phyloP scores from a whole-genome alignment of 1,140 invertebrate genomes.

The Heliconius melpomene region DNA sequence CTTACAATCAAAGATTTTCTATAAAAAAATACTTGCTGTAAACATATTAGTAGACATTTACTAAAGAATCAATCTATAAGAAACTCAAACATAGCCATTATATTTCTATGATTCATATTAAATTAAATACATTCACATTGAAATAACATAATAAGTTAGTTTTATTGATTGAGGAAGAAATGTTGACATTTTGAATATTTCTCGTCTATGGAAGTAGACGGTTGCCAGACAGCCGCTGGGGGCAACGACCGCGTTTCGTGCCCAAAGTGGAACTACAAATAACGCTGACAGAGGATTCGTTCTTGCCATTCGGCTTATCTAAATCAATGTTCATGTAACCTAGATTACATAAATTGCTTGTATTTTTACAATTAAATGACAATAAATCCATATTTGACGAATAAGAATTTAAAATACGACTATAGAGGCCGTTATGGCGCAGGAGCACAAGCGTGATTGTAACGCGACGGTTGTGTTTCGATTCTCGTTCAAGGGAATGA shows the following conservation, averaged over 20 bases:
- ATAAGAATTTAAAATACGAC: neutral
- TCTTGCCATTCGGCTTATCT: slow-evolving; percentile 27
- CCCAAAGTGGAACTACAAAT: slow-evolving; percentile 35
- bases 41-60: no score
- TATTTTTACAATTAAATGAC: neutral
- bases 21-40: no score
- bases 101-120: no score
- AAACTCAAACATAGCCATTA: no score
- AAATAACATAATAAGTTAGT: neutral
- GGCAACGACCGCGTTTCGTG: slow-evolving; percentile 37
- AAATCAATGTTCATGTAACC: slow-evolving; percentile 34
- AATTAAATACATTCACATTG: neutral
- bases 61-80: no score
- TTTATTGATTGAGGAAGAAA: neutral
- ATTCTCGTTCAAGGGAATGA: no score
- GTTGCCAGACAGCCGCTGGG: slow-evolving; percentile 49
- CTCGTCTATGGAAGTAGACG: slow-evolving; percentile 47
- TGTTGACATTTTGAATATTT: neutral
- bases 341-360: slow-evolving; percentile 20
- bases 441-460: no score
- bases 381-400: neutral
- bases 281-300: slow-evolving; percentile 31
- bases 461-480: no score
- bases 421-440: no score
- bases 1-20: no score